Evolutionary conservation across 2,113 vertebrate genomes (phyloP).

Genomic region (Xiphias gladius): DNA sequence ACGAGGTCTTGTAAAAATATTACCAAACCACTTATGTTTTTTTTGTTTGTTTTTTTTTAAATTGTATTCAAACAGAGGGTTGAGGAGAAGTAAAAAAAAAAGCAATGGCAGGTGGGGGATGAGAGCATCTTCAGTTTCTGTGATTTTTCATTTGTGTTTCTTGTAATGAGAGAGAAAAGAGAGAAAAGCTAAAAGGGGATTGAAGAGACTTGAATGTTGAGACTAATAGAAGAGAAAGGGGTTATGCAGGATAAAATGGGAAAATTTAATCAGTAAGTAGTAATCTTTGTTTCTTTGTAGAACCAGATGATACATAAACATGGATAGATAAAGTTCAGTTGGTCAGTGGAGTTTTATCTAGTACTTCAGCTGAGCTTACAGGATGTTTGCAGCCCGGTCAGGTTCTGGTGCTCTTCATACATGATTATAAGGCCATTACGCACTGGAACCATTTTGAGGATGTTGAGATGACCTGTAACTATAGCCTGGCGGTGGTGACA

Average conservation of each 20-base stretch:
- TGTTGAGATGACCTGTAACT: not conserved
- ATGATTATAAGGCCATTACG: not conserved
- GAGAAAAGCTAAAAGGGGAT: not conserved
- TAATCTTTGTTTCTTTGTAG: too few relatives aligned
- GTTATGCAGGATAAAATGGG: too few relatives aligned
- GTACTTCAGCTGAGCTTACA: not conserved
- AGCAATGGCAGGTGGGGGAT: not conserved
- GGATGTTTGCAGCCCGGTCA: too few relatives aligned
- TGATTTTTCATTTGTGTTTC: not conserved
- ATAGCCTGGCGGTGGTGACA: too few relatives aligned
- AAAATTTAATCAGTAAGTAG: too few relatives aligned
- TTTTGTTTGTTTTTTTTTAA: not conserved
- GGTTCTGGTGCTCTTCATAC: not conserved
- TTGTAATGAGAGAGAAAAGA: not conserved
- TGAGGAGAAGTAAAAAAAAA: not conserved
- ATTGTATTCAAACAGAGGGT: not conserved
- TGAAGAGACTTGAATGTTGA: not conserved
- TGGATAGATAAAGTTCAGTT: too few relatives aligned
- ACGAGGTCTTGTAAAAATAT: too few relatives aligned
- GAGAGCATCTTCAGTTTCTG: not conserved
- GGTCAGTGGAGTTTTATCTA: too few relatives aligned
- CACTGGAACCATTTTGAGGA: not conserved
- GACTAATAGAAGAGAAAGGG: too few relatives aligned
- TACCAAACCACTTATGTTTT: not conserved
- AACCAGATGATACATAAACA: too few relatives aligned